Conservation (phyloP, 2,888 invertebrate species). For the Xestia c-nigrum region DNA sequence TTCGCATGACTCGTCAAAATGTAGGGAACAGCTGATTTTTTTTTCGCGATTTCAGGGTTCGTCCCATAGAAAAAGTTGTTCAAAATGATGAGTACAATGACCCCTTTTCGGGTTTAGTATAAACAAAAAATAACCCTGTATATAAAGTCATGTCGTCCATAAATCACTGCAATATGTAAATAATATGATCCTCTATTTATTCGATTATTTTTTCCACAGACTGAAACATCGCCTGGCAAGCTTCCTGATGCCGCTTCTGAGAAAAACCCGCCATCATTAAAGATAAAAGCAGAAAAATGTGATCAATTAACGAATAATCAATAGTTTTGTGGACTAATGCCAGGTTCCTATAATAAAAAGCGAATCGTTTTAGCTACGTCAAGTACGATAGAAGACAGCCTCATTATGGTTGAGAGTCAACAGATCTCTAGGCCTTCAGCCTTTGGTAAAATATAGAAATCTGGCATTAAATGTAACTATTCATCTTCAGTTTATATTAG, state of each 20-base stretch:
- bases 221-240: slow-evolving; percentile 88
- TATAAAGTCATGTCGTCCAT: no score
- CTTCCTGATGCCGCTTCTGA: slow-evolving; percentile 89
- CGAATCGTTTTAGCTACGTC: neutral
- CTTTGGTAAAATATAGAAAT: slow-evolving; percentile 25
- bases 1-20: no score
- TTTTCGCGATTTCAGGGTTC: no score
- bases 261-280: slow-evolving; percentile 83
- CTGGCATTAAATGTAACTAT: slow-evolving; percentile 15
- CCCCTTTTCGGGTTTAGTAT: no score
- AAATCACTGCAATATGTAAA: neutral
- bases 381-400: neutral
- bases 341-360: slow-evolving; percentile 4
- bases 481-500: slow-evolving; percentile 41
- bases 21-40: no score
- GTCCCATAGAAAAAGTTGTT: no score
- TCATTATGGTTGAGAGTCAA: neutral
- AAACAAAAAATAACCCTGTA: no score
- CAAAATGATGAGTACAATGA: no score
- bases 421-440: neutral
- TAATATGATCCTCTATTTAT: slow-evolving; percentile 19
- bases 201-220: slow-evolving; percentile 80
- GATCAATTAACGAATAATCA: slow-evolving; percentile 45
- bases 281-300: slow-evolving; percentile 35
- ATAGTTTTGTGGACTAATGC: slow-evolving; percentile 29